Evolutionary conservation across 2,113 vertebrate genomes (phyloP), one percentile per base, ranked within the genome.

Genomic region (Oriolus oriolus): DNA sequence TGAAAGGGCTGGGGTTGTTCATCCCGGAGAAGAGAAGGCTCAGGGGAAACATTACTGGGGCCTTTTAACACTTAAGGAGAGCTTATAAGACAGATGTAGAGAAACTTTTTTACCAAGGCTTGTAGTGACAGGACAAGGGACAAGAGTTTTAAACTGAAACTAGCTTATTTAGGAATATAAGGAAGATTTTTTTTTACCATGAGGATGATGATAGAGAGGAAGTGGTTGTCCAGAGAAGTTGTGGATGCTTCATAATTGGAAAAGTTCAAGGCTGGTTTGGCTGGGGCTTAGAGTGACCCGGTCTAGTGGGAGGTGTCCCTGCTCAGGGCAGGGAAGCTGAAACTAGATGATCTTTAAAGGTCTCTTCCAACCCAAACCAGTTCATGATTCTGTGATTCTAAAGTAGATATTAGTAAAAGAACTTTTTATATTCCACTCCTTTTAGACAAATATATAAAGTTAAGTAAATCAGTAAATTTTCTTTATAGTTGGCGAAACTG

Each of bases 1-100:
- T 56, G 26, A 56, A 16, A 9, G 5, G 26, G 6, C 18, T 53
- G 17, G 3, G 2, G 1, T 16, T 56, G 23, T 15, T 85, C 47
- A 59, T 47, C 13, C 6, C 85, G n/a, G 47, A 71, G 37, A 75
- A 41, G 12, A 84, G 10, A 65, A 23, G 13, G 6, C 10, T 71
- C 4, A 2, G 0, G 9, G 1, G 5, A 35, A 16, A 63, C 1
- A 6, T 28, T 50, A 21, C 4, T 7, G 13, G 10, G 2, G 7
- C 1, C 8, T 89, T 75, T 35, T 33, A 37, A 10, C 17, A 28
- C 2, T 6, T 30, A 26, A 44, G 66, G 11, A 2, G 11, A 20
- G 2, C 13, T n/a, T 53, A 9, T 16, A 42, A 47, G 14, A 31
- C 47, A 61, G 30, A 6, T 19, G 5, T 9, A 33, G 16, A 53